Evolutionary conservation across 2,797 vertebrate species (phyloP).

Genomic region (Tenualosa ilisha): DNA sequence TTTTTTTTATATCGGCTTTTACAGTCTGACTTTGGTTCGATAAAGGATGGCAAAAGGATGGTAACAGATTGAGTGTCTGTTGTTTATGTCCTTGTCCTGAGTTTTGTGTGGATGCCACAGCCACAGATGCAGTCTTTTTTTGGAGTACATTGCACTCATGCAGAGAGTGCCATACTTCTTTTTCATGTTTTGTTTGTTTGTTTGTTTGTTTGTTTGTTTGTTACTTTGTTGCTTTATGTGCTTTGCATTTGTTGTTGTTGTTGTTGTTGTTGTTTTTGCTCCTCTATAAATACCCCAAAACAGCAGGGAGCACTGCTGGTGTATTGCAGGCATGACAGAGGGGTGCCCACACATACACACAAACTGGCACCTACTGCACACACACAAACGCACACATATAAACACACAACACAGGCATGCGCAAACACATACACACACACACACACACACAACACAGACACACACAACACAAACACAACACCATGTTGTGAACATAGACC

Average conservation of each 20-base stretch:
- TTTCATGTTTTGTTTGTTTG: background rate
- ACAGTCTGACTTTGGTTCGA: background rate
- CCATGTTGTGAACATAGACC: background rate
- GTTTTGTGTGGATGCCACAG: too few relatives aligned
- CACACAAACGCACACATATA: background rate
- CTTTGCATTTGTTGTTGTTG: background rate
- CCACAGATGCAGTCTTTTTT: too few relatives aligned
- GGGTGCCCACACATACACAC: background rate
- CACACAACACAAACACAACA: background rate
- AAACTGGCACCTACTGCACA: background rate
- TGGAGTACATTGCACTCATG: background rate
- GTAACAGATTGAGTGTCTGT: background rate
- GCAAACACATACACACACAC: background rate
- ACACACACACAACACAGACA: background rate
- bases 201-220: background rate
- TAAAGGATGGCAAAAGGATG: background rate
- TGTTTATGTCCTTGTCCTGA: background rate
- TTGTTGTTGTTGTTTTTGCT: background rate
- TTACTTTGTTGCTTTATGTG: background rate
- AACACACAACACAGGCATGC: background rate
- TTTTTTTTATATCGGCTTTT: background rate
- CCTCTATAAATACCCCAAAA: background rate
- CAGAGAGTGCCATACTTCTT: background rate
- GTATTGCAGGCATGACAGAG: slow-evolving; percentile 5
- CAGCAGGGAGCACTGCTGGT: background rate